phyloP scores from a whole-genome alignment of 1,140 invertebrate genomes.

The Bombyx mori region DNA sequence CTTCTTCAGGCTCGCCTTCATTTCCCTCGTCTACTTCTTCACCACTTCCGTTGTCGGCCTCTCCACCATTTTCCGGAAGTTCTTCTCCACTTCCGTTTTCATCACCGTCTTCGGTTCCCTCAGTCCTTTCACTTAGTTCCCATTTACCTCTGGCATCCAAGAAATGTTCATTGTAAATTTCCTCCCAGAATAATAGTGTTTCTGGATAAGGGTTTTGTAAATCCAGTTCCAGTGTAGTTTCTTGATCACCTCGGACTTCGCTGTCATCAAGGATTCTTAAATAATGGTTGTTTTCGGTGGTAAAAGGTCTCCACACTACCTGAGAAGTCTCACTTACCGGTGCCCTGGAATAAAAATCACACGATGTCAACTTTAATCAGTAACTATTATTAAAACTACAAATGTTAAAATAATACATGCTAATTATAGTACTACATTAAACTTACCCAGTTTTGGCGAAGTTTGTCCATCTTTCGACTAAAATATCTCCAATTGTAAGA shows the following conservation, averaged over 20 bases:
- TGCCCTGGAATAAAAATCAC: slow-evolving; percentile 25
- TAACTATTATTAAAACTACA: not conserved
- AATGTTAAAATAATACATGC: not conserved
- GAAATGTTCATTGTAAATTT: slow-evolving; percentile 42
- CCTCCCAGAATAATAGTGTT: slow-evolving; percentile 42
- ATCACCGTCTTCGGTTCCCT: slow-evolving; percentile 24
- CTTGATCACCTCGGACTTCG: slow-evolving; percentile 23
- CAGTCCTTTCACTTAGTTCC: slow-evolving; percentile 23
- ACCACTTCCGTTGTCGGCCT: slow-evolving; percentile 3
- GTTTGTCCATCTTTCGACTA: slow-evolving; percentile 57
- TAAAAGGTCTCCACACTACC: slow-evolving; percentile 34
- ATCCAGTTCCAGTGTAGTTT: slow-evolving; percentile 30
- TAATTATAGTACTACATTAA: not conserved
- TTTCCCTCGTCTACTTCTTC: slow-evolving; percentile 8
- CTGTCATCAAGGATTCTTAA: slow-evolving; percentile 30
- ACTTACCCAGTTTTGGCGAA: slow-evolving; percentile 54
- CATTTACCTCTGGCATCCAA: slow-evolving; percentile 40
- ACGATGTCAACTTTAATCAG: not conserved
- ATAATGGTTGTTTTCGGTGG: slow-evolving; percentile 21
- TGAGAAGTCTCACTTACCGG: slow-evolving; percentile 32
- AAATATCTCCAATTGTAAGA: slow-evolving; percentile 33
- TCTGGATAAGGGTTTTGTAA: slow-evolving; percentile 32
- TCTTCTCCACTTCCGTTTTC: slow-evolving; percentile 10
- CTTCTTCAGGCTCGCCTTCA: slow-evolving; percentile 11
- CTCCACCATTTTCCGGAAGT: slow-evolving; percentile 2